These are phyloP conservation scores for Aplidium turbinatum DNA, from an alignment of 23 tunicate genomes.

Conservation along the genomic window DNA sequence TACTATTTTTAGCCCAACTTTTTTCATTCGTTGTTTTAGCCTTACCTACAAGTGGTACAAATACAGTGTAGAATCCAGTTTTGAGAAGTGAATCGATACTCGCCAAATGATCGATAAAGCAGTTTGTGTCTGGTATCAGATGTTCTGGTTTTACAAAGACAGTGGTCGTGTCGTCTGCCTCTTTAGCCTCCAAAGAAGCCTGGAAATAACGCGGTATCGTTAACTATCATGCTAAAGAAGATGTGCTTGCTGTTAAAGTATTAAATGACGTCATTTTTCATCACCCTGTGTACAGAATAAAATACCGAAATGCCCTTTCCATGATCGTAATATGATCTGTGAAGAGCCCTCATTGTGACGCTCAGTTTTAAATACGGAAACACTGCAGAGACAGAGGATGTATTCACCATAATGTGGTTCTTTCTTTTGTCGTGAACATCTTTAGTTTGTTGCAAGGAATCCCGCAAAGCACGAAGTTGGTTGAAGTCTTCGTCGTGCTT, in stretches of 20 bases:
- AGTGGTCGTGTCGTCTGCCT: neutral
- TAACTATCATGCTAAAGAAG: too few species aligned
- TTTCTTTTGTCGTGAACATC: constrained; percentile 64
- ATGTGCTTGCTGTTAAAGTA: too few species aligned
- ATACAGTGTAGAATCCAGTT: constrained; percentile 40
- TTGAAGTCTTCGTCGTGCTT: constrained; percentile 26
- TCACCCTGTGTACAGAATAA: too few species aligned
- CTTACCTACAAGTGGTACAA: constrained; percentile 77
- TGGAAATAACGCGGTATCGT: too few species aligned
- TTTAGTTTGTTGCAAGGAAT: constrained; percentile 53
- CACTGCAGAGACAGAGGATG: too few species aligned
- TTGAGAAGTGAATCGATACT: constrained; percentile 36
- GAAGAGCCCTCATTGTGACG: too few species aligned
- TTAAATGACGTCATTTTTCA: too few species aligned
- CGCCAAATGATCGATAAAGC: constrained; percentile 80
- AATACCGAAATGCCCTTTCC: too few species aligned
- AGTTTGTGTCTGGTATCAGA: constrained; percentile 86
- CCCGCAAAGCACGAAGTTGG: constrained; percentile 29
- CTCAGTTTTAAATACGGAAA: too few species aligned
- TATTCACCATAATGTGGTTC: constrained; percentile 50
- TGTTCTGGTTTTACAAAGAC: constrained; percentile 53
- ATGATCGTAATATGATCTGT: too few species aligned
- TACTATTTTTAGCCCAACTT: too few species aligned
- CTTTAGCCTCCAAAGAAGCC: constrained; percentile 64
- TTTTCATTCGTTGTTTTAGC: too few species aligned